Percentiles rank a stretch among this genome's conserved stretches.
Conservation (phyloP, 2,888 invertebrate species). For the Protophormia terraenovae region DNA sequence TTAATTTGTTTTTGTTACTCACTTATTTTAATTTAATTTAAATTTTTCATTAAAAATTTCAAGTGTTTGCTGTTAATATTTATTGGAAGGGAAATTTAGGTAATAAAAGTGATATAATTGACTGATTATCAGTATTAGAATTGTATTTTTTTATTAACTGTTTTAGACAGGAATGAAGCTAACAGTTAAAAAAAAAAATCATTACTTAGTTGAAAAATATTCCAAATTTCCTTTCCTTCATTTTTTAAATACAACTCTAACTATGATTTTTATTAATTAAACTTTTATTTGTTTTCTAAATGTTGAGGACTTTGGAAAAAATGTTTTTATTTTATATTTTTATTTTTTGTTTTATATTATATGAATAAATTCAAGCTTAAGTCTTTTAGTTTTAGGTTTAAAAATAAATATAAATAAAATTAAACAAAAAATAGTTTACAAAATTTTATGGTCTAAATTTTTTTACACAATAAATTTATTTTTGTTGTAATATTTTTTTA, state of each 20-base stretch:
- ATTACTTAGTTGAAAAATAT: not conserved
- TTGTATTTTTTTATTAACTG: not conserved
- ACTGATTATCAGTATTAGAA: conserved; percentile 30
- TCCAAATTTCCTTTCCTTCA: not conserved
- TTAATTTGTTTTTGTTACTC: not conserved
- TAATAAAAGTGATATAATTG: conserved; percentile 53
- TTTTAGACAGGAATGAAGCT: not conserved
- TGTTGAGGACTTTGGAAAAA: not conserved
- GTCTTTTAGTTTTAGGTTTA: conserved; percentile 69
- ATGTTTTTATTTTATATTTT: not conserved
- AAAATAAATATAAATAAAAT: conserved; percentile 29
- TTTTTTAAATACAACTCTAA: not conserved
- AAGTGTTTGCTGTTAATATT: not conserved
- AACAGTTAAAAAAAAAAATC: not conserved
- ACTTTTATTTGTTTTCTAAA: not conserved
- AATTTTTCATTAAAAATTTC: conserved; percentile 9
- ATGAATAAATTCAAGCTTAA: conserved; percentile 69
- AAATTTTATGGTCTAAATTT: not conserved
- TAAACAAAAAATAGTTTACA: conserved; percentile 5
- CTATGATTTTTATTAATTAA: not conserved
- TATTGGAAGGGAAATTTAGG: conserved; percentile 5
- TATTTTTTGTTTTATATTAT: conserved; percentile 10
- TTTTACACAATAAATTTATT: not conserved
- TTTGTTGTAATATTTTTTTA: not conserved
- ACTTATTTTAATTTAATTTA: not conserved